phyloP scores from a whole-genome alignment of 2,888 invertebrate genomes.

The Gisinianus flammeolus region DNA sequence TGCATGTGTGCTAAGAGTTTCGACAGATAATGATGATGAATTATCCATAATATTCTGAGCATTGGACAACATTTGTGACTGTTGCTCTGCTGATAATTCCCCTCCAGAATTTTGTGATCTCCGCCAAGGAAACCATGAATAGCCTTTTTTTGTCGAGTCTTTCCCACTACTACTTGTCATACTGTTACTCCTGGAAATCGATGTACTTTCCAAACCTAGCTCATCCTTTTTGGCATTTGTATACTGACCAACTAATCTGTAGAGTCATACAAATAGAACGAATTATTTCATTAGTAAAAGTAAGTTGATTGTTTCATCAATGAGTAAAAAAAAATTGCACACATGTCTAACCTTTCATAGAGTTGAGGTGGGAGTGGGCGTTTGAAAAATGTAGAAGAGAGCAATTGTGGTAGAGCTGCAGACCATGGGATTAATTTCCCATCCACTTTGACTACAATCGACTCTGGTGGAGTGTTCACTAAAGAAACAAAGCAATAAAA shows the following conservation, averaged over 20 bases:
- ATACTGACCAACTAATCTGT: slow-evolving; percentile 54
- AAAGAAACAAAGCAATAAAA: too few species aligned
- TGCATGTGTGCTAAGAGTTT: background rate
- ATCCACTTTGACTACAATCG: slow-evolving; percentile 80
- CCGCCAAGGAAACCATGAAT: slow-evolving; percentile 68
- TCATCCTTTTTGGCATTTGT: too few species aligned
- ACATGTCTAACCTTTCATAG: slow-evolving; percentile 60
- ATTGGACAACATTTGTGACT: slow-evolving; percentile 5
- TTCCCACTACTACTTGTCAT: slow-evolving; percentile 27
- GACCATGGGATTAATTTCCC: slow-evolving; percentile 91
- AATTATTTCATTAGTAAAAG: background rate
- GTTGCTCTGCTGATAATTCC: slow-evolving; percentile 2
- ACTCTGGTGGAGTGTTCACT: slow-evolving; percentile 72
- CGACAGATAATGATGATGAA: background rate
- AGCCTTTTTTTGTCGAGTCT: slow-evolving; percentile 61
- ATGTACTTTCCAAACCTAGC: slow-evolving; percentile 16
- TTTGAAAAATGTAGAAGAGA: slow-evolving; percentile 84
- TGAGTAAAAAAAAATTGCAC: background rate
- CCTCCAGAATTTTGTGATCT: slow-evolving; percentile 58
- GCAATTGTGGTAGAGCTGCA: slow-evolving; percentile 86
- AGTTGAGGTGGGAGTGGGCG: slow-evolving; percentile 72
- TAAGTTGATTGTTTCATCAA: too few species aligned
- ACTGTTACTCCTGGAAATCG: slow-evolving; percentile 39
- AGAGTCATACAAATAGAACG: background rate
- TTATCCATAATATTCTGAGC: background rate